Conservation (phyloP, 1,140 invertebrate genomes). For the Drosophila paulistorum region DNA sequence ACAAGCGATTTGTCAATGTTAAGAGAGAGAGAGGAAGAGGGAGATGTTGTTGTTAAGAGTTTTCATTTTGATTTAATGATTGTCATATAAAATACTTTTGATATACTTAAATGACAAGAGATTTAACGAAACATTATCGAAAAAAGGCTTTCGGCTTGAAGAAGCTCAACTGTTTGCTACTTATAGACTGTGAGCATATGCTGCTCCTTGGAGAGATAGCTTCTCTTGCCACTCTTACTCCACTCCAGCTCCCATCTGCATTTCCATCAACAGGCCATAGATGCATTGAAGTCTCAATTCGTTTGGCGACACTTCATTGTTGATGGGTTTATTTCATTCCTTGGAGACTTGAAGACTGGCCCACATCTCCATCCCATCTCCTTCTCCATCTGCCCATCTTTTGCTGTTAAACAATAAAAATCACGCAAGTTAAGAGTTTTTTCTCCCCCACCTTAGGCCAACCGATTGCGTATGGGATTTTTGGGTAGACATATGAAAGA, state of each 20-base stretch:
- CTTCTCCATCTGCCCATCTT: not conserved
- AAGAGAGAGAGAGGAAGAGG: too few species aligned
- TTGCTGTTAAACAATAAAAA: constrained; percentile 46
- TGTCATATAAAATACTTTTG: not conserved
- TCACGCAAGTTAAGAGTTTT: constrained; percentile 5
- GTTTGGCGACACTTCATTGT: constrained; percentile 59
- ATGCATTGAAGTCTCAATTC: constrained; percentile 38
- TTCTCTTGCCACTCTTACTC: not conserved
- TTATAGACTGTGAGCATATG: not conserved
- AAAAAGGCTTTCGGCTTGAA: not conserved
- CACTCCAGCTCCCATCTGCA: not conserved
- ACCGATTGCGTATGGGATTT: not conserved
- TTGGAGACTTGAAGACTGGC: constrained; percentile 18
- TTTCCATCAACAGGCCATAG: constrained; percentile 50
- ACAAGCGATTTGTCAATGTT: constrained; percentile 20
- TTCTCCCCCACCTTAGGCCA: not conserved
- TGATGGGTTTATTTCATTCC: constrained; percentile 68
- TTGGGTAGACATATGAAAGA: constrained; percentile 5
- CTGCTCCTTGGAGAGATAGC: not conserved
- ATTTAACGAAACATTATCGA: too few species aligned
- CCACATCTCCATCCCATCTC: not conserved
- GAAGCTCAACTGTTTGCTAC: too few species aligned
- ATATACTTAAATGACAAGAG: too few species aligned
- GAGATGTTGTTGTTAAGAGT: not conserved
- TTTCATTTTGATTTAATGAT: constrained; percentile 7